Base-by-base conservation (phyloP, 2,888 invertebrate genomes). In the Aplocera efformata region DNA sequence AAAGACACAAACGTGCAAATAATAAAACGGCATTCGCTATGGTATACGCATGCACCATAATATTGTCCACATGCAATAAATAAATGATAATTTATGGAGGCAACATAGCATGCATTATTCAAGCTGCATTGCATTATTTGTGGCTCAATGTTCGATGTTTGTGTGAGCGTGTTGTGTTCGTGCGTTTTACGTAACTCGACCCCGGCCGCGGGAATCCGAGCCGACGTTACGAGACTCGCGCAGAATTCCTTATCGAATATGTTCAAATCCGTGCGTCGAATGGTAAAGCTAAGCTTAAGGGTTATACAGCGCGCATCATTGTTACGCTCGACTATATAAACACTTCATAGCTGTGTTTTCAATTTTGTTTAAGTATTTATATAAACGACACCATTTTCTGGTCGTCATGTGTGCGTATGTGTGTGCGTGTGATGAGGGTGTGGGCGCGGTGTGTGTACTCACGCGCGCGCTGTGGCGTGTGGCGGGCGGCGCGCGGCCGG, bases 401-500 rank as follows among this genome's bases (percentile, higher is more conserved):
- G 29, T 10, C 9, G 26, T n/a, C 29, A 0, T 9, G 22, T 22
- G 11, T 8, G 17, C 8, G 25, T 23, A 9, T 13, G 30, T 32
- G 27, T 22, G 41, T 22, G 48, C 9, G 33, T 28, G 47, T 28
- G 32, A 89, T 53, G 93, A 21, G 7, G 8, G 42, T 28, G 37
- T 10, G 7, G 34, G 53, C 42, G 42, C 36, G 34, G 42, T 26
- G 34, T 48, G 83, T 66, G 64, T 71, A 45, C 31, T 33, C 55
- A 29, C 43, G 22, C 13, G 28, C 26, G 28, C 7, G 32, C 28
- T 21, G 4, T 30, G 10, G 33, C 7, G 54, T 39, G 48, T 10
- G 44, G 90, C 88, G 57, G 71, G 90, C 30, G 92, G 70, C 34
- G 79, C 75, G 63, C 70, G 92, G 88, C 40, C 38, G 34, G 88